These are phyloP conservation scores for Mystacides longicornis DNA, from an alignment of 2,888 invertebrate genomes.

Conservation along the genomic window DNA sequence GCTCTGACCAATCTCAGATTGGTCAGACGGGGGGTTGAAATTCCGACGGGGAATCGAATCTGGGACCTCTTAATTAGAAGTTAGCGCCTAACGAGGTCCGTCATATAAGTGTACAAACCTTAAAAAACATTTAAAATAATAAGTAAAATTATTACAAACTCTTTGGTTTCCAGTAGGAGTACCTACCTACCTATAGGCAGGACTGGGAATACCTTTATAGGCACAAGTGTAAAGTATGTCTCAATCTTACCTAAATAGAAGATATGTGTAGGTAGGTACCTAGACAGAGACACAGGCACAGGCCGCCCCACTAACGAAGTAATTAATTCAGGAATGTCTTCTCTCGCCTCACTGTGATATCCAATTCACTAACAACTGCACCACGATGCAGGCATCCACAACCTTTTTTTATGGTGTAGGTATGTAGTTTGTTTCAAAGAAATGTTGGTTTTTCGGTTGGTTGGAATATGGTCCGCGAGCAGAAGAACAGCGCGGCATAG, in stretches of 20 bases:
- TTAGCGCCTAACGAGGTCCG: no score
- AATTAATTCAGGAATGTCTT: conserved; percentile 24
- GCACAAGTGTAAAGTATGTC: background rate
- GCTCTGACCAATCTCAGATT: no score
- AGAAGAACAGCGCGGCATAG: no score
- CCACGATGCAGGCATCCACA: background rate
- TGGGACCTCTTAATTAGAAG: no score
- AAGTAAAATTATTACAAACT: no score
- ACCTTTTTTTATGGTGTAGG: background rate
- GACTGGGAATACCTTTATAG: background rate
- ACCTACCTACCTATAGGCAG: background rate
- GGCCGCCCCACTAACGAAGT: conserved; percentile 19
- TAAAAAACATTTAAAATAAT: no score
- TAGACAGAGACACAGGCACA: background rate
- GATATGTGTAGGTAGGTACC: background rate
- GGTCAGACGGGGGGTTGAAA: no score
- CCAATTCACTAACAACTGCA: background rate
- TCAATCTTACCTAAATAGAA: background rate
- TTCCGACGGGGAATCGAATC: no score
- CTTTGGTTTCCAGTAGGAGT: background rate
- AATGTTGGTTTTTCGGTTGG: background rate
- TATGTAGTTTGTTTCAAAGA: conserved; percentile 2
- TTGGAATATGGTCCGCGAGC: no score
- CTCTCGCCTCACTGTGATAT: background rate
- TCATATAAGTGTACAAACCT: no score